Conservation (phyloP, 2,888 invertebrate species). For the Chesias legatella region DNA sequence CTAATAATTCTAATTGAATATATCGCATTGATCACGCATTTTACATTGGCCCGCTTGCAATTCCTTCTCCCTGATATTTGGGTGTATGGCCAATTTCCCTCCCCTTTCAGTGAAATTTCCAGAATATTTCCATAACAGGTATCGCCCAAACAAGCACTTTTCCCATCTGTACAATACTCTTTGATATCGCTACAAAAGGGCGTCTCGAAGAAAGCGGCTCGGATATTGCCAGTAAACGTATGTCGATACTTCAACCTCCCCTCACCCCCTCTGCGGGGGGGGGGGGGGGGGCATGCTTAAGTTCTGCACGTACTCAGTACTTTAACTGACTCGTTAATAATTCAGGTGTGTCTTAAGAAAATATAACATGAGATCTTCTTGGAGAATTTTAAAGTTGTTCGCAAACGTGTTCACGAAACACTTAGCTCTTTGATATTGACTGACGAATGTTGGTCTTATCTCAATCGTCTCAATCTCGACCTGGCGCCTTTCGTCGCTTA, state of each 20-base stretch:
- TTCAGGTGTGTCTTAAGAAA: slow-evolving; percentile 23
- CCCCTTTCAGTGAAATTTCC: too few species aligned
- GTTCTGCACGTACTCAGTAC: slow-evolving; percentile 1
- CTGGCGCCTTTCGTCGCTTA: too few species aligned
- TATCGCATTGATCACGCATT: too few species aligned
- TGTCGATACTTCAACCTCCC: slow-evolving; percentile 43
- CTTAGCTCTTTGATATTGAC: not conserved
- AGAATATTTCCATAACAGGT: too few species aligned
- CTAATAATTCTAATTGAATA: too few species aligned
- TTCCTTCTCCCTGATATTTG: too few species aligned
- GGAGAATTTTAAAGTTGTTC: slow-evolving; percentile 20
- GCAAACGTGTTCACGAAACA: not conserved
- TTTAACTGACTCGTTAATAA: slow-evolving; percentile 19
- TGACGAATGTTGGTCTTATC: too few species aligned
- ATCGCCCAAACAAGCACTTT: too few species aligned
- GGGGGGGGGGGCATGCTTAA: not conserved
- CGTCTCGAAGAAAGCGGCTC: slow-evolving; percentile 50
- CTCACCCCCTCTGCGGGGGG: slow-evolving; percentile 9
- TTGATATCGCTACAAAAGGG: slow-evolving; percentile 42
- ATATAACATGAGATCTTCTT: slow-evolving; percentile 18
- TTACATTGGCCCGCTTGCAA: too few species aligned
- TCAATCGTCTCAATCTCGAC: too few species aligned
- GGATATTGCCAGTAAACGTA: slow-evolving; percentile 58
- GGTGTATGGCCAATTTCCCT: too few species aligned
- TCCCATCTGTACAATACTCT: slow-evolving; percentile 32